phyloP scores from a whole-genome alignment of 2,888 invertebrate species.

The Drosophila leonis region DNA sequence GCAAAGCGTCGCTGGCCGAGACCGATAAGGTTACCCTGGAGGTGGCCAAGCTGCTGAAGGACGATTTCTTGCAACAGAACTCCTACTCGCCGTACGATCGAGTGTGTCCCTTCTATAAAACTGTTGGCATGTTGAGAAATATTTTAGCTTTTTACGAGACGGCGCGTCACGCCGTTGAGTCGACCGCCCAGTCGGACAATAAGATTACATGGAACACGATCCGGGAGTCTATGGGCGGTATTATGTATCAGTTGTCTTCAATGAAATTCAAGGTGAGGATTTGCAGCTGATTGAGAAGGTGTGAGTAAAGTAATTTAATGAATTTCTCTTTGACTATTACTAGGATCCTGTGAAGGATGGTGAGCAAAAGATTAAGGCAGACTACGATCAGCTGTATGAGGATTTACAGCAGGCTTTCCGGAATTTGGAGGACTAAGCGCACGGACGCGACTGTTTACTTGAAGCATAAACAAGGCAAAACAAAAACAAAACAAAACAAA shows the following conservation, averaged over 20 bases:
- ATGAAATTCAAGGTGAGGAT: conserved; percentile 98
- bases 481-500: conserved; percentile 20
- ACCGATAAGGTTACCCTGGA: conserved; percentile 99
- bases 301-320: not conserved
- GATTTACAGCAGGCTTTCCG: conserved; percentile 98
- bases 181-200: conserved; percentile 98
- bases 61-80: conserved; percentile 99
- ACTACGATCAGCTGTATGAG: conserved; percentile 98
- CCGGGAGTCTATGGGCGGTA: conserved; percentile 96
- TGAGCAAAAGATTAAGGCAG: conserved; percentile 97
- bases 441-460: conserved; percentile 15
- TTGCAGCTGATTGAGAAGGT: too few relatives aligned
- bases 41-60: conserved; percentile 98
- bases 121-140: conserved; percentile 98
- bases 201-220: conserved; percentile 99
- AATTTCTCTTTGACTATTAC: not conserved
- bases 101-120: conserved; percentile 99
- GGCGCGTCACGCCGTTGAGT: conserved; percentile 98
- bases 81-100: conserved; percentile 97
- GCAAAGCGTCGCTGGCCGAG: conserved; percentile 99
- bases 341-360: conserved; percentile 99
- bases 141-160: conserved; percentile 99
- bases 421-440: conserved; percentile 96
- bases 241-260: conserved; percentile 97
- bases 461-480: conserved; percentile 18